Evolutionary conservation across 2,888 invertebrate species (phyloP), one percentile per base, ranked within the genome.

Genomic region (Sylvicola cinctus): DNA sequence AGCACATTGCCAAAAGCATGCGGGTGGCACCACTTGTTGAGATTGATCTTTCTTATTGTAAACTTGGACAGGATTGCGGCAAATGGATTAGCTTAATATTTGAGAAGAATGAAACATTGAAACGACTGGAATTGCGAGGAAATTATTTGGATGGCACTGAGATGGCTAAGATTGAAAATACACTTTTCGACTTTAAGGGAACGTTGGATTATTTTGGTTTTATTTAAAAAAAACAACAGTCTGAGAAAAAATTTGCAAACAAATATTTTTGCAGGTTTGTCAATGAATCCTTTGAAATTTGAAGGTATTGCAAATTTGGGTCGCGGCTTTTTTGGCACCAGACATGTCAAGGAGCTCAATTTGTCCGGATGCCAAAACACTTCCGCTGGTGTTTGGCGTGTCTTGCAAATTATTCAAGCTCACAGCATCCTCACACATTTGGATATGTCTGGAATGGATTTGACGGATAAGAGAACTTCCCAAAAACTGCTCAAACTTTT

Each of bases 1-100:
- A n/a, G n/a, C n/a, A n/a, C n/a, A n/a, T n/a, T n/a, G n/a, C n/a
- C n/a, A n/a, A n/a, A n/a, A n/a, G n/a, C n/a, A n/a, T n/a, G n/a
- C n/a, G n/a, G n/a, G n/a, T n/a, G n/a, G n/a, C n/a, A n/a, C n/a
- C n/a, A n/a, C n/a, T n/a, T n/a, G n/a, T n/a, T 32, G 25, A 14
- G 15, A 20, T 39, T 12, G 32, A 34, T 8, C 36, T 39, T 10
- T 34, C 36, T 4, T 36, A 32, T 32, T 39, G 39, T 34, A 32
- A 27, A 25, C 27, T 39, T 3, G 16, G 20, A 13, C 34, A 39
- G 26, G 33, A 39, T 16, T 27, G 37, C 14, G 37, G 36, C 4
- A 16, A 13, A 12, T 32, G 27, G 16, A 29, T 39, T 15, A 36
- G 32, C 2, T 27, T 36, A 16, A 20, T 37, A 12, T 10, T 39